These are phyloP conservation scores for Heliconius congener DNA, from an alignment of 1,140 invertebrate genomes.

Conservation along the genomic window DNA sequence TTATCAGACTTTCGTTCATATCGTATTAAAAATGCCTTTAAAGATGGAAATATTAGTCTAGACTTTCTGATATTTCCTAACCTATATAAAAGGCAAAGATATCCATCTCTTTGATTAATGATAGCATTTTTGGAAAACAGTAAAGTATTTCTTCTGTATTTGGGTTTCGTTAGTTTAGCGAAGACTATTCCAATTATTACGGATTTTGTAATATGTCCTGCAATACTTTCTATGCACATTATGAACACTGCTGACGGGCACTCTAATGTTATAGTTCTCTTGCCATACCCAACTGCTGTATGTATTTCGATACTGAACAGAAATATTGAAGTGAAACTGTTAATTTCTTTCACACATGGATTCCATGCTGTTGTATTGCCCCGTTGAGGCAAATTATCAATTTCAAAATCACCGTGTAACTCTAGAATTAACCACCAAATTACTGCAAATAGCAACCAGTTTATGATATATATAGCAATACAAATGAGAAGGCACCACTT, in stretches of 20 bases:
- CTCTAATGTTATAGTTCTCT: conserved; percentile 86
- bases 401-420: conserved; percentile 84
- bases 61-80: conserved; percentile 96
- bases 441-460: conserved; percentile 85
- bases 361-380: conserved; percentile 48
- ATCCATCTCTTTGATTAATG: conserved; percentile 90
- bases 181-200: conserved; percentile 88
- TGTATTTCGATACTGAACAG: conserved; percentile 86
- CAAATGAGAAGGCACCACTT: conserved; percentile 86
- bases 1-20: conserved; percentile 87
- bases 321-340: conserved; percentile 83
- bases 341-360: conserved; percentile 82
- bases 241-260: conserved; percentile 96
- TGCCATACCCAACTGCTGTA: conserved; percentile 84
- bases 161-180: conserved; percentile 95
- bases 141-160: conserved; percentile 94
- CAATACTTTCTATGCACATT: conserved; percentile 97
- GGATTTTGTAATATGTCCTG: conserved; percentile 92
- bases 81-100: conserved; percentile 92
- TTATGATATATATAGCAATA: conserved; percentile 84
- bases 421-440: conserved; percentile 85
- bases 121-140: conserved; percentile 94
- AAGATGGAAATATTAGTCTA: conserved; percentile 92
- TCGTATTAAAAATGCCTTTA: conserved; percentile 90
- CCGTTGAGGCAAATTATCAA: conserved; percentile 51